phyloP scores from a whole-genome alignment of 2,888 invertebrate species.

The Dorcus parallelipipedus region DNA sequence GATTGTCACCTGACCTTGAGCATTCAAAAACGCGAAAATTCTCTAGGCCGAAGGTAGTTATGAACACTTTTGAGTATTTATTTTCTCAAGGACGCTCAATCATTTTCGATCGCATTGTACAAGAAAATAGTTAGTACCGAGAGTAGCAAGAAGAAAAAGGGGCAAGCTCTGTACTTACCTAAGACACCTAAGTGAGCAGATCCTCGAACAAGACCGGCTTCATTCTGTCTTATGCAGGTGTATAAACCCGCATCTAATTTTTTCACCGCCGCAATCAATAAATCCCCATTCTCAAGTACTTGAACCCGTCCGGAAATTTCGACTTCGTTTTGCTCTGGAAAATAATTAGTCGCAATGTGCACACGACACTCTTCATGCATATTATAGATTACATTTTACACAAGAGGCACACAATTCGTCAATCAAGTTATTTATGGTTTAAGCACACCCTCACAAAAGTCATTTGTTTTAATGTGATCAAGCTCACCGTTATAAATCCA shows the following conservation, averaged over 20 bases:
- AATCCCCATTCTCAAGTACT: conserved; percentile 80
- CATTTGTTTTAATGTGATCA: neutral
- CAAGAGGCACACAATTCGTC: neutral
- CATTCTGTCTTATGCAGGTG: conserved; percentile 84
- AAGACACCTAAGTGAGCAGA: conserved; percentile 80
- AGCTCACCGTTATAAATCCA: conserved; percentile 88
- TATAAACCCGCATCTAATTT: conserved; percentile 85
- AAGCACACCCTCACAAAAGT: neutral
- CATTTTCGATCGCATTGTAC: too few species aligned
- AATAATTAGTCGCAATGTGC: conserved; percentile 21
- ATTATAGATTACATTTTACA: neutral
- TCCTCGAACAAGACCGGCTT: conserved; percentile 81
- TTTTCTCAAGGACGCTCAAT: too few species aligned
- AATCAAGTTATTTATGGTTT: neutral
- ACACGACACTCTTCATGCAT: neutral
- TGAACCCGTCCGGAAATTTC: conserved; percentile 75
- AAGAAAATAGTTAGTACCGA: conserved; percentile 2
- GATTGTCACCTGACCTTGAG: too few species aligned
- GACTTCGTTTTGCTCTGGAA: conserved; percentile 58
- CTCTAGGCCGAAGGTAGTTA: too few species aligned
- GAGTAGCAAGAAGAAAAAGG: conserved; percentile 1
- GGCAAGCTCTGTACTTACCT: conserved; percentile 55
- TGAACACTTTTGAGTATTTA: too few species aligned
- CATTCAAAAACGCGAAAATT: too few species aligned
- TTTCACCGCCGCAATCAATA: conserved; percentile 82